Evolutionary conservation across 1,140 invertebrate genomes (phyloP).

Genomic region (Psilanteris sp.): DNA sequence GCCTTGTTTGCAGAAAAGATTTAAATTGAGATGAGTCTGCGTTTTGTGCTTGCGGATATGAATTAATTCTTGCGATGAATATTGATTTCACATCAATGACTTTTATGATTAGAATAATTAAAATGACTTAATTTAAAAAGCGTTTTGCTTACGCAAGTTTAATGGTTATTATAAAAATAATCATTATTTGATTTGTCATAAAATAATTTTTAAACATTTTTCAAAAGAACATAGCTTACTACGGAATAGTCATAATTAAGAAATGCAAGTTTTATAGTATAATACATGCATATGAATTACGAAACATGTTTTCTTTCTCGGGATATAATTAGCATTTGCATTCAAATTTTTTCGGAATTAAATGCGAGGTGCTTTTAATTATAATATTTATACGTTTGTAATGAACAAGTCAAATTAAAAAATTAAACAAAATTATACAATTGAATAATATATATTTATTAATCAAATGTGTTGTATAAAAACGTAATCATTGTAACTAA

Average conservation of each 20-base stretch:
- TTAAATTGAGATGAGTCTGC: slow-evolving; percentile 21
- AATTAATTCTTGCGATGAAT: slow-evolving; percentile 26
- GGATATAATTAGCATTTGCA: neutral
- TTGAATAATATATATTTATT: slow-evolving; percentile 3
- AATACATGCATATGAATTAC: neutral
- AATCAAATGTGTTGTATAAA: slow-evolving; percentile 3
- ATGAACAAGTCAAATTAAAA: neutral
- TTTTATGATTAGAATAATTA: neutral
- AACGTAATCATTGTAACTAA: slow-evolving; percentile 23
- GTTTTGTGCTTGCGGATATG: neutral
- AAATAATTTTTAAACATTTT: too few relatives aligned
- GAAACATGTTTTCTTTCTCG: neutral
- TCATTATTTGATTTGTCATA: too few relatives aligned
- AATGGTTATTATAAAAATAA: too few relatives aligned
- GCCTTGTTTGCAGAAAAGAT: slow-evolving; percentile 16
- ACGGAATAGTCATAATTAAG: neutral
- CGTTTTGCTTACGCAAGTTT: too few relatives aligned
- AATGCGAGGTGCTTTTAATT: neutral
- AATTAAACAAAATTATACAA: neutral
- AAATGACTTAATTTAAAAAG: too few relatives aligned
- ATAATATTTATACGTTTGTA: neutral
- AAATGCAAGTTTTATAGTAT: neutral
- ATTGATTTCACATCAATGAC: slow-evolving; percentile 18
- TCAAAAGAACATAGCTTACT: too few relatives aligned
- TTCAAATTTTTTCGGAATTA: neutral